These are phyloP conservation scores for Ascidia mentula DNA, from an alignment of 23 tunicate genomes.

Conservation along the genomic window DNA sequence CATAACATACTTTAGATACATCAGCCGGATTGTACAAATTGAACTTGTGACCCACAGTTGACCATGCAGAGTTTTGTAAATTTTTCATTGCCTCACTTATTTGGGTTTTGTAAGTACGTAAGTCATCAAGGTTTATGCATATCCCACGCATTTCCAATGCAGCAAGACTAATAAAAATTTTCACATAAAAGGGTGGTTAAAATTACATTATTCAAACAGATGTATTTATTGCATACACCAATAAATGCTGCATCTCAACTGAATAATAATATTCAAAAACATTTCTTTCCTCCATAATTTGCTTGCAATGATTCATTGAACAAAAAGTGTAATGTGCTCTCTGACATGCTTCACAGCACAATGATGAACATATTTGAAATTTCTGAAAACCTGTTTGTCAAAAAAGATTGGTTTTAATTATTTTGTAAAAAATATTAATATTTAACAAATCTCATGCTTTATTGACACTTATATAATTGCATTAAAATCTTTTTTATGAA, in stretches of 20 bases:
- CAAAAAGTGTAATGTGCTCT: slow-evolving; percentile 15
- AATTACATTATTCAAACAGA: background rate
- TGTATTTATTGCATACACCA: slow-evolving; percentile 20
- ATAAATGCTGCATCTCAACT: slow-evolving; percentile 54
- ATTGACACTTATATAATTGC: background rate
- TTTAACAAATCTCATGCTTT: background rate
- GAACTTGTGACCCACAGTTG: slow-evolving; percentile 53
- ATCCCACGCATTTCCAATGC: slow-evolving; percentile 66
- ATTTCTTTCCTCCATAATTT: slow-evolving; percentile 9
- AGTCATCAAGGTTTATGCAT: background rate
- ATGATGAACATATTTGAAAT: background rate
- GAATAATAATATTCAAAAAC: slow-evolving; percentile 38
- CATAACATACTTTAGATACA: slow-evolving; percentile 41
- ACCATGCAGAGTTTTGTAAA: slow-evolving; percentile 64
- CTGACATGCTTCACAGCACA: background rate
- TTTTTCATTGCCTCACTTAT: slow-evolving; percentile 9
- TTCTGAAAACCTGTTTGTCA: background rate
- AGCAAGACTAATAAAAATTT: slow-evolving; percentile 36
- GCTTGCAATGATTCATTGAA: slow-evolving; percentile 27
- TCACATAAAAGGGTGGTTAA: background rate
- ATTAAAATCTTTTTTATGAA: background rate
- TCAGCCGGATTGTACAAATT: slow-evolving; percentile 55
- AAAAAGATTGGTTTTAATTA: background rate
- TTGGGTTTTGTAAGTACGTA: slow-evolving; percentile 14
- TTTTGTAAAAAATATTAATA: background rate